Percentiles rank a stretch among this genome's conserved stretches.
These are phyloP conservation scores for Probaryconus sp. DNA, from an alignment of 1,140 invertebrate species.

Conservation along the genomic window DNA sequence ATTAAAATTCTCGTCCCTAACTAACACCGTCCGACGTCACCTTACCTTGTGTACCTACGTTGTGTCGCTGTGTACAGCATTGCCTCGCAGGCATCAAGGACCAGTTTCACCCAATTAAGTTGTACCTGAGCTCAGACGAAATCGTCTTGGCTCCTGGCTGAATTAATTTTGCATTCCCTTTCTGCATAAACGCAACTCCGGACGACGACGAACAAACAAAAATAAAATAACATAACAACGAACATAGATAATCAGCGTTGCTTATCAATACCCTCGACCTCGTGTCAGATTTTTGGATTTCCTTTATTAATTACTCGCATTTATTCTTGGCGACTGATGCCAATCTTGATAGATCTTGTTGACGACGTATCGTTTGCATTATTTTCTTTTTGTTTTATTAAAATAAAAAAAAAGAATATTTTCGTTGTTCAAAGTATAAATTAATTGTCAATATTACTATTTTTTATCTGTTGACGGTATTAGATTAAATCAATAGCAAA, in stretches of 20 bases:
- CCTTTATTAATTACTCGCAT: no score
- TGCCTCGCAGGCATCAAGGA: constrained; percentile 60
- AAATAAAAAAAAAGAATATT: no score
- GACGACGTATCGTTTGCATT: no score
- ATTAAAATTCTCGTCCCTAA: constrained; percentile 75
- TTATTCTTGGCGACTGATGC: no score
- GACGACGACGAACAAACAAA: constrained; percentile 21
- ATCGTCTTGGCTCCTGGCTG: constrained; percentile 55
- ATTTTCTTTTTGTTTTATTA: no score
- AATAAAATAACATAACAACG: constrained; percentile 10
- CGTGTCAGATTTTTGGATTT: no score
- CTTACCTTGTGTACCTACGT: constrained; percentile 50
- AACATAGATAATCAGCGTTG: constrained; percentile 1
- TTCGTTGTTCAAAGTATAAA: no score
- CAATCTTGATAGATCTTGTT: no score
- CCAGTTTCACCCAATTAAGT: constrained; percentile 77
- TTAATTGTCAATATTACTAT: no score
- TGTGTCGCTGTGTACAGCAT: constrained; percentile 42
- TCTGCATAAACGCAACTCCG: constrained; percentile 47
- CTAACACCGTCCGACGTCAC: constrained; percentile 45
- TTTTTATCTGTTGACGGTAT: no score
- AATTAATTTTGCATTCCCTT: constrained; percentile 54
- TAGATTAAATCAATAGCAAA: constrained; percentile 10
- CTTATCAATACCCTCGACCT: constrained; percentile 43
- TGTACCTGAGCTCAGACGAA: constrained; percentile 65